These are phyloP conservation scores for Caracal caracal DNA, from an alignment of 2,113 vertebrate species.

Conservation along the genomic window DNA sequence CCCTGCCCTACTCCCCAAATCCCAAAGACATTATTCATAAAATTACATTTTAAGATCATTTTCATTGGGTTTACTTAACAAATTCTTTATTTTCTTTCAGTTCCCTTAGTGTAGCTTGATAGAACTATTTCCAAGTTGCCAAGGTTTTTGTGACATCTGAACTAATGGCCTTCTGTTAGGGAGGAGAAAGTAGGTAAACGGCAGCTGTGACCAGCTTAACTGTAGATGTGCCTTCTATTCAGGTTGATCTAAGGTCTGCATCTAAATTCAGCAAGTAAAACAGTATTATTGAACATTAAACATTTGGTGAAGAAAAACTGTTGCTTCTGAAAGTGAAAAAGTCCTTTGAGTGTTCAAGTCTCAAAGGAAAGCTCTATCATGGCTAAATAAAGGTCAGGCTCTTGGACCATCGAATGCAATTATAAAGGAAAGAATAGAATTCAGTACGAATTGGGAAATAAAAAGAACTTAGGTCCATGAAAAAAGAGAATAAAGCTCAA, in stretches of 20 bases:
- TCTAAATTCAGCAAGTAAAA: neutral
- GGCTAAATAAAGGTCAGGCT: neutral
- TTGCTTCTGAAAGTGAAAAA: conserved; percentile 28
- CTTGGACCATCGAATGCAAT: neutral
- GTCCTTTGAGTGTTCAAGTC: neutral
- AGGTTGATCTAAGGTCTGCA: neutral
- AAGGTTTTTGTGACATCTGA: neutral
- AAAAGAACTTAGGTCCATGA: neutral
- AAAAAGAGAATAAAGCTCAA: neutral
- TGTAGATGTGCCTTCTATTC: neutral
- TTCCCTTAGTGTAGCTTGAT: neutral
- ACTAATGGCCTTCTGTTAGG: neutral
- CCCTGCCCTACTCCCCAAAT: neutral
- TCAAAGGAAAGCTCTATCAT: neutral
- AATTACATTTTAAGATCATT: conserved; percentile 20
- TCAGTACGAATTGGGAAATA: neutral
- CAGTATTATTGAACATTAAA: neutral
- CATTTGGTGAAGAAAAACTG: neutral
- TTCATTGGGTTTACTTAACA: conserved; percentile 1
- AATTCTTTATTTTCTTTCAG: conserved; percentile 6
- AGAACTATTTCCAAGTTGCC: neutral
- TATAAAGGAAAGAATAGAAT: neutral
- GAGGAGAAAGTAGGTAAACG: neutral
- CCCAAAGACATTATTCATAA: neutral
- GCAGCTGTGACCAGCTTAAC: neutral